phyloP scores from a whole-genome alignment of 1,140 invertebrate species.

The Atopsyche davidsoni region DNA sequence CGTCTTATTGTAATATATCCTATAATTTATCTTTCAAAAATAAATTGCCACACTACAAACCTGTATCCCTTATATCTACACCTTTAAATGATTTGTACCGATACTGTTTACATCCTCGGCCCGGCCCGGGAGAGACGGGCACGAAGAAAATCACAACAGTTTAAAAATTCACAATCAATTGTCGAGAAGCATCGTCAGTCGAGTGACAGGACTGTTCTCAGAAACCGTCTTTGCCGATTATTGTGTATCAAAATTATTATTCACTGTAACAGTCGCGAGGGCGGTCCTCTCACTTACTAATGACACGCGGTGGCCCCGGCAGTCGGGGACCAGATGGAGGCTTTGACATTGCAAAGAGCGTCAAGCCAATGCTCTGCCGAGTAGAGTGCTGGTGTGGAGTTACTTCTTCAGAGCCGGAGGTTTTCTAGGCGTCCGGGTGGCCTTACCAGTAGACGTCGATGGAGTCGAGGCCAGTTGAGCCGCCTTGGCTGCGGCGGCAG shows the following conservation, averaged over 20 bases:
- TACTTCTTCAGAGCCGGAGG: slow-evolving; percentile 45
- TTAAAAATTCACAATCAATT: slow-evolving; percentile 1
- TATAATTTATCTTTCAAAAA: slow-evolving; percentile 29
- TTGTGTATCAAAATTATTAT: slow-evolving; percentile 3
- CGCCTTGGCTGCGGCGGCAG: slow-evolving; percentile 31
- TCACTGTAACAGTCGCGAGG: not conserved
- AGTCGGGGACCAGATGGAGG: not conserved
- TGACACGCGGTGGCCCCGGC: not conserved
- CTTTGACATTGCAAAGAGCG: not conserved
- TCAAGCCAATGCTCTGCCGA: not conserved
- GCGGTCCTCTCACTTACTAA: not conserved
- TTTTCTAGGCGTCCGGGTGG: slow-evolving; percentile 41
- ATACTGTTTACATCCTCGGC: slow-evolving; percentile 7
- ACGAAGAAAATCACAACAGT: not conserved
- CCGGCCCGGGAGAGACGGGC: not conserved
- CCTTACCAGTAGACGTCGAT: slow-evolving; percentile 45
- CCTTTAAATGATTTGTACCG: slow-evolving; percentile 31
- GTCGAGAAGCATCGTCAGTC: not conserved
- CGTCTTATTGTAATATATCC: slow-evolving; percentile 25
- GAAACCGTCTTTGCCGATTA: too few relatives aligned
- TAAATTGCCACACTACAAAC: slow-evolving; percentile 28
- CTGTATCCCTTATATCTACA: slow-evolving; percentile 29
- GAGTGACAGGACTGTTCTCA: not conserved
- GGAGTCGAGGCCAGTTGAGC: slow-evolving; percentile 40
- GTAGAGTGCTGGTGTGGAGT: slow-evolving; percentile 6